Percentiles rank a stretch among this genome's conserved stretches.
These are phyloP conservation scores for Plutomurus gul DNA, from an alignment of 1,140 invertebrate genomes.

Conservation along the genomic window DNA sequence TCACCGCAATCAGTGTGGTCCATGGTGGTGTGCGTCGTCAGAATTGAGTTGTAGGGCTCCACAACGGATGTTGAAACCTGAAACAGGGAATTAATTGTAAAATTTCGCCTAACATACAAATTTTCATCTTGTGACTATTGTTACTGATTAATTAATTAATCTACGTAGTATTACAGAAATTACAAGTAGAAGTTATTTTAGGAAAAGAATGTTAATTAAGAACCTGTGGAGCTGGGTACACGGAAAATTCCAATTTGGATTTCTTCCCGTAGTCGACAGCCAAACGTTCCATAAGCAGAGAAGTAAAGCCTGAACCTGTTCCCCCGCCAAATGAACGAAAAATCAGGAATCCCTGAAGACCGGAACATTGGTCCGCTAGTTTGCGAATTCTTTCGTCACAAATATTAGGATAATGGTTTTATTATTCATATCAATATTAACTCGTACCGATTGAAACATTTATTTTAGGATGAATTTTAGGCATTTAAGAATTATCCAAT, in stretches of 20 bases:
- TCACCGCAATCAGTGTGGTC: conserved; percentile 72
- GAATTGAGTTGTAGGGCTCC: conserved; percentile 68
- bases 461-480: not conserved
- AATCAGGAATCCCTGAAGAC: conserved; percentile 84
- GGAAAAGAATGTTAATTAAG: conserved; percentile 52
- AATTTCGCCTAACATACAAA: no score
- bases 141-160: no score
- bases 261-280: conserved; percentile 88
- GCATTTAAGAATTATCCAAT: no score
- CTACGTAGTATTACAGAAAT: no score
- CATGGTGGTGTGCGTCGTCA: conserved; percentile 68
- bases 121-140: no score
- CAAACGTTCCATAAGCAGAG: conserved; percentile 84
- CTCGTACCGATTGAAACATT: no score
- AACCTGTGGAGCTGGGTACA: conserved; percentile 86
- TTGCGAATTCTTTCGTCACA: conserved; percentile 65
- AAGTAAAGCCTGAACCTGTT: conserved; percentile 85
- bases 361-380: conserved; percentile 83
- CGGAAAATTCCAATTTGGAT: conserved; percentile 84
- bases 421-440: not conserved
- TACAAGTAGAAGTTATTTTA: not conserved
- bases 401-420: conserved; percentile 61
- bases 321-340: conserved; percentile 91
- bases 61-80: conserved; percentile 65
- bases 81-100: no score